A percentile compares a stretch with the other conserved stretches of the same genome.
phyloP scores from a whole-genome alignment of 1,140 invertebrate genomes.

The Bombus superbus region DNA sequence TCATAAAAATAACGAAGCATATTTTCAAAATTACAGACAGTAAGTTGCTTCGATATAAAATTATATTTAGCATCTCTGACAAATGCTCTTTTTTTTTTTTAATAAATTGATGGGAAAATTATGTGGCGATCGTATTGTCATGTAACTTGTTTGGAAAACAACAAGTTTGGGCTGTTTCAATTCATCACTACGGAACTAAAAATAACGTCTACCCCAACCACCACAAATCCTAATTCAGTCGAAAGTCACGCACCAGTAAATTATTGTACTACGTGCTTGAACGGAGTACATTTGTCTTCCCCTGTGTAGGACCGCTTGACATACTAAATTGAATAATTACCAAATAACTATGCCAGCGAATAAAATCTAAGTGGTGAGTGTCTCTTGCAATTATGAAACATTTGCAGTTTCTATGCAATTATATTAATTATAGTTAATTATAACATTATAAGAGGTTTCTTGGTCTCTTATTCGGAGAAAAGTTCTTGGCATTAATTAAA shows the following conservation, averaged over 20 bases:
- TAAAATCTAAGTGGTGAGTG: background rate
- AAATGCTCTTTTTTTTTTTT: background rate
- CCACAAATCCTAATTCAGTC: constrained; percentile 36
- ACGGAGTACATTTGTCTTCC: constrained; percentile 31
- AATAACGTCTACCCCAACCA: constrained; percentile 32
- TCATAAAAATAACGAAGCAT: no score
- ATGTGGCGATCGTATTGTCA: no score
- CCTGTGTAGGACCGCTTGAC: background rate
- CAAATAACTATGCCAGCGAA: background rate
- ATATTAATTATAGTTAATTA: background rate
- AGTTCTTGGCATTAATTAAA: no score
- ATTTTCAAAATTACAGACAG: no score
- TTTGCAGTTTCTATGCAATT: background rate
- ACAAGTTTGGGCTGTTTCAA: background rate
- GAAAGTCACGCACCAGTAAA: constrained; percentile 45
- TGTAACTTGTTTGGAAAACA: background rate
- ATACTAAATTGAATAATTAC: constrained; percentile 41
- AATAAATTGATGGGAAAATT: background rate
- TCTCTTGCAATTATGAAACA: background rate
- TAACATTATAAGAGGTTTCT: no score
- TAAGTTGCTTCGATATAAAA: no score
- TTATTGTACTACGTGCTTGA: constrained; percentile 23
- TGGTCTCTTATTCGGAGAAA: no score
- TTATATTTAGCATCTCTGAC: no score
- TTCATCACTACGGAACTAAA: constrained; percentile 23